A percentile compares a stretch with the other conserved stretches of the same genome.
These are phyloP conservation scores for Poicephalus gulielmi DNA, from an alignment of 2,113 vertebrate species.

Conservation along the genomic window DNA sequence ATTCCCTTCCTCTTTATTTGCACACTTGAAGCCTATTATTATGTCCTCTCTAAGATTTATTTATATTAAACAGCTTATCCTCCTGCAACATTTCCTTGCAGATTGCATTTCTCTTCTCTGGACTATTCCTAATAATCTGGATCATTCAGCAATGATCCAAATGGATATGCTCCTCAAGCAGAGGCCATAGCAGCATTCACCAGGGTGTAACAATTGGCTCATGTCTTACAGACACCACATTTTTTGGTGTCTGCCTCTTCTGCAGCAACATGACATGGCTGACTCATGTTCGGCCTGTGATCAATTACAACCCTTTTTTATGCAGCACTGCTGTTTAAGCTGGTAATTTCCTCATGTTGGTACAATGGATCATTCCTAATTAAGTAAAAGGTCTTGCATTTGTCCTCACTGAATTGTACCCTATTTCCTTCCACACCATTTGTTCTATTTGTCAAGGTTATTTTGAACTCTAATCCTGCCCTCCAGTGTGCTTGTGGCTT, in stretches of 20 bases:
- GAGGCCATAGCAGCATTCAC: not conserved
- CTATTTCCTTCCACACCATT: not conserved
- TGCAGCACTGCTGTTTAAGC: not conserved
- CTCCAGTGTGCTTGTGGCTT: not conserved
- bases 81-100: not conserved
- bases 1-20: not conserved
- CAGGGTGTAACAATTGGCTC: not conserved
- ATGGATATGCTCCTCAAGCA: not conserved
- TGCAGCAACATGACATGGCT: accelerated
- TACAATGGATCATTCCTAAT: not conserved
- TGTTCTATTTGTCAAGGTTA: not conserved
- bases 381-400: not conserved
- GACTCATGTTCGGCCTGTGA: not conserved
- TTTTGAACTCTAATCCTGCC: not conserved
- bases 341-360: not conserved
- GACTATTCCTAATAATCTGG: not conserved
- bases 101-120: not conserved
- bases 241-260: not conserved
- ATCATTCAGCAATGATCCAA: not conserved
- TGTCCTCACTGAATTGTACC: not conserved
- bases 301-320: not conserved
- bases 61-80: not conserved
- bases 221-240: not conserved
- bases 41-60: not conserved
- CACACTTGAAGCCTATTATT: not conserved